These are phyloP conservation scores for Lonchura striata DNA, from an alignment of 2,113 vertebrate genomes.

Conservation along the genomic window DNA sequence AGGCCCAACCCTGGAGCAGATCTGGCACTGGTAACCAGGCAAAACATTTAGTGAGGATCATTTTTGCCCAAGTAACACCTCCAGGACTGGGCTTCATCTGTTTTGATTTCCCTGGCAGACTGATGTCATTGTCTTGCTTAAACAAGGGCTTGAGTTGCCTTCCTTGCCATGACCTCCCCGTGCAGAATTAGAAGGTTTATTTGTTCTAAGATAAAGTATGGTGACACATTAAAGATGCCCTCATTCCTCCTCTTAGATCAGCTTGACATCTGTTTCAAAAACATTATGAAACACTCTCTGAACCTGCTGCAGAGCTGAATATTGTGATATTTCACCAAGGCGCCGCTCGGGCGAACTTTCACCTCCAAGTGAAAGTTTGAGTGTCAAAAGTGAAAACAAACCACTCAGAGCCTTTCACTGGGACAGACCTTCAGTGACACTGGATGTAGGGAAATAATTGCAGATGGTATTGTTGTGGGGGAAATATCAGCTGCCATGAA, in stretches of 20 bases:
- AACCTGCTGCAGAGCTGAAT: slow-evolving; percentile 28
- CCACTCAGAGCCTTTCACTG: slow-evolving; percentile 6
- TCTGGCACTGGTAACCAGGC: neutral
- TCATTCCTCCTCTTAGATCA: slow-evolving; percentile 40
- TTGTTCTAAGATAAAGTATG: slow-evolving; percentile 54
- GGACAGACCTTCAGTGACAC: slow-evolving; percentile 41
- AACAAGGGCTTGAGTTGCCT: slow-evolving; percentile 27
- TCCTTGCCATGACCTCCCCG: neutral
- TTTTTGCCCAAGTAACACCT: neutral
- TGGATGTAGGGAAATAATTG: slow-evolving; percentile 36
- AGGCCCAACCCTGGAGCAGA: neutral
- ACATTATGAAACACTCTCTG: slow-evolving; percentile 68
- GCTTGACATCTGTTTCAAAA: slow-evolving; percentile 37
- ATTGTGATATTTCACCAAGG: slow-evolving; percentile 1
- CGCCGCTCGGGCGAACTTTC: slow-evolving; percentile 27
- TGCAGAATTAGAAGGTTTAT: slow-evolving; percentile 41
- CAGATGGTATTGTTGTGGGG: slow-evolving; percentile 15
- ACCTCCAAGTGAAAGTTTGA: slow-evolving; percentile 52
- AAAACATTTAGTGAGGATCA: neutral
- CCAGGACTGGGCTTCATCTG: neutral
- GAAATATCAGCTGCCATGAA: slow-evolving; percentile 35
- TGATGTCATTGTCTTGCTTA: neutral
- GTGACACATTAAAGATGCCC: slow-evolving; percentile 24
- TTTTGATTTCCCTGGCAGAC: slow-evolving; percentile 30
- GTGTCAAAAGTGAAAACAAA: slow-evolving; percentile 68